Percentiles rank a stretch among this genome's conserved stretches.
Conservation (phyloP, 2,113 vertebrate genomes). For the Brevimyrus niger region DNA sequence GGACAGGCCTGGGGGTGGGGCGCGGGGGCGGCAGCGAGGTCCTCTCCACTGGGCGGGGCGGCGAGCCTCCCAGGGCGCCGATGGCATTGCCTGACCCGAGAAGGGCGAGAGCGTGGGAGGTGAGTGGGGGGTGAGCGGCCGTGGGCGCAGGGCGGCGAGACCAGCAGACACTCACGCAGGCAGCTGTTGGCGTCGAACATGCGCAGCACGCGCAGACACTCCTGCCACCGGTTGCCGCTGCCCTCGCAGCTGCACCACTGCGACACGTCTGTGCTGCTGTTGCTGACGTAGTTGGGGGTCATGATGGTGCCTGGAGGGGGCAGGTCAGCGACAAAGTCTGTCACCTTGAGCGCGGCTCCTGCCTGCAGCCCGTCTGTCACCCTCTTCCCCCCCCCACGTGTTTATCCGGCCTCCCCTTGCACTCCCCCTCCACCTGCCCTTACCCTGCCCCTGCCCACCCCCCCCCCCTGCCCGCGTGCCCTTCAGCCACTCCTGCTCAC, state of each 20-base stretch:
- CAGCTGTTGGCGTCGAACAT: conserved; percentile 65
- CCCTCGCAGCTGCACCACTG: conserved; percentile 67
- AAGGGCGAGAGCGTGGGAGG: neutral
- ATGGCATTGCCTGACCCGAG: conserved; percentile 8
- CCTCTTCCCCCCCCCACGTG: neutral
- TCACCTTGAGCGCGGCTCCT: neutral
- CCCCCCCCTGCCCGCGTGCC: neutral
- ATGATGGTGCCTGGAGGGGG: conserved; percentile 53
- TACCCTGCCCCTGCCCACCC: neutral
- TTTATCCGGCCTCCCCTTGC: neutral
- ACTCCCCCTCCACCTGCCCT: neutral
- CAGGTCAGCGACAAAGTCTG: neutral
- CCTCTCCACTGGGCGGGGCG: neutral
- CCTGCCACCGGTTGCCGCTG: conserved; percentile 66
- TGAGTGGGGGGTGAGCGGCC: too few relatives aligned
- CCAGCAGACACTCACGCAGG: conserved; percentile 57
- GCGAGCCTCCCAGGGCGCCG: neutral
- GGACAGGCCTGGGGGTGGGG: neutral
- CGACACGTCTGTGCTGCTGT: conserved; percentile 55
- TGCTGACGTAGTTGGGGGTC: conserved; percentile 72
- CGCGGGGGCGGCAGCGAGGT: neutral
- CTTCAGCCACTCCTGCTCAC: conserved; percentile 44
- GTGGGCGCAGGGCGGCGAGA: neutral
- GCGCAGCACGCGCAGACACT: conserved; percentile 57
- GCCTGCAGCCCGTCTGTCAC: neutral